A percentile compares a stretch with the other conserved stretches of the same genome.
Conservation (phyloP, 2,888 invertebrate genomes). For the Lycia hirtaria region DNA sequence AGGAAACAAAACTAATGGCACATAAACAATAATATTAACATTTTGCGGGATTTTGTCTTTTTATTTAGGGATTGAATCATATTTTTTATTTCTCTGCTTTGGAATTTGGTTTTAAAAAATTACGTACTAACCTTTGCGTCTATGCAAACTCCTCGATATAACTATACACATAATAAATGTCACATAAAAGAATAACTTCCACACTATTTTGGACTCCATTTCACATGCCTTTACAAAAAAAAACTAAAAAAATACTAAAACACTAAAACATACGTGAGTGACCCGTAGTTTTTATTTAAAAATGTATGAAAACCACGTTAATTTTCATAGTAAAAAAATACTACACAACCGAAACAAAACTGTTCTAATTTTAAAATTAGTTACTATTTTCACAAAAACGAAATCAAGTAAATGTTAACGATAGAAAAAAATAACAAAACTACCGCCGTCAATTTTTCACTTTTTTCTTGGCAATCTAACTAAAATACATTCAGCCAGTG, state of each 20-base stretch:
- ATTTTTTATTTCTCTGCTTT: neutral
- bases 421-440: neutral
- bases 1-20: no score
- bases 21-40: no score
- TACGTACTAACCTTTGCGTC: slow-evolving; percentile 23
- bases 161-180: slow-evolving; percentile 26
- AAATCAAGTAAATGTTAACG: neutral
- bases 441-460: slow-evolving; percentile 19
- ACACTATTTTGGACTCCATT: slow-evolving; percentile 20
- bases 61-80: no score
- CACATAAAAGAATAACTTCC: slow-evolving; percentile 16
- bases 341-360: neutral
- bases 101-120: neutral
- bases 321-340: no score
- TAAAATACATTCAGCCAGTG: slow-evolving; percentile 1
- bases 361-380: neutral
- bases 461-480: slow-evolving; percentile 2
- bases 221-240: neutral
- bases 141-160: slow-evolving; percentile 25
- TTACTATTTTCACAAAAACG: neutral
- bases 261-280: no score
- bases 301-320: no score
- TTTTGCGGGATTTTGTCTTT: no score
- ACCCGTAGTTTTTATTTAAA: no score
- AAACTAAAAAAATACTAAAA: neutral